Conservation (phyloP, 2,888 invertebrate genomes). For the Chrysotoxum bicinctum region DNA sequence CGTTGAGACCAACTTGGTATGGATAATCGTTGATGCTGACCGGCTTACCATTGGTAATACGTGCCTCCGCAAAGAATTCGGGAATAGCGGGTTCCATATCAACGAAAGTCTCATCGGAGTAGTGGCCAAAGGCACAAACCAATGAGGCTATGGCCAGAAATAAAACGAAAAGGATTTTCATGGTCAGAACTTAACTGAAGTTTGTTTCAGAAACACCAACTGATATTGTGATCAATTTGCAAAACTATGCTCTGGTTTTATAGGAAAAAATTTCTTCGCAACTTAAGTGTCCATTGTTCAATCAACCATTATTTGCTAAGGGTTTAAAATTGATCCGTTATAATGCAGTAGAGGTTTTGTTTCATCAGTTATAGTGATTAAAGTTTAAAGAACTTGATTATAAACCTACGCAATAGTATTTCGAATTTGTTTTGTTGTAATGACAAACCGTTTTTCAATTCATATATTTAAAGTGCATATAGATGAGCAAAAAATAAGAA, state of each 20-base stretch:
- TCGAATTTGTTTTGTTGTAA: not conserved
- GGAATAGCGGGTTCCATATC: not conserved
- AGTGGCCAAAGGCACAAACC: not conserved
- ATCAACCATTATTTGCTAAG: not conserved
- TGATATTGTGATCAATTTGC: not conserved
- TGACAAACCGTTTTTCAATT: not conserved
- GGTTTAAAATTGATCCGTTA: not conserved
- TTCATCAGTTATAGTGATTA: not conserved
- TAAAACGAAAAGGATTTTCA: not conserved
- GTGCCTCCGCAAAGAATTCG: not conserved
- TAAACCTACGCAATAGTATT: not conserved
- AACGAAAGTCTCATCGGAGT: not conserved
- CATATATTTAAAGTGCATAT: not conserved
- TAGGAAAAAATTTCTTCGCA: not conserved
- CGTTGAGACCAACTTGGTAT: conserved; percentile 47
- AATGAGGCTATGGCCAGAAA: not conserved
- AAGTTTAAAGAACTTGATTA: not conserved
- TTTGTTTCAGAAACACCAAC: not conserved
- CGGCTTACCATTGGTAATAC: not conserved
- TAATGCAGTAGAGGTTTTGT: not conserved
- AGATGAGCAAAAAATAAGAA: not conserved
- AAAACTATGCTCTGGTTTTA: not conserved
- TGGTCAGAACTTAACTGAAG: not conserved
- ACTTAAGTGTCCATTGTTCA: not conserved
- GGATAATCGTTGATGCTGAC: not conserved